phyloP scores from a whole-genome alignment of 2,797 vertebrate genomes.

The Sarcophilus harrisii region DNA sequence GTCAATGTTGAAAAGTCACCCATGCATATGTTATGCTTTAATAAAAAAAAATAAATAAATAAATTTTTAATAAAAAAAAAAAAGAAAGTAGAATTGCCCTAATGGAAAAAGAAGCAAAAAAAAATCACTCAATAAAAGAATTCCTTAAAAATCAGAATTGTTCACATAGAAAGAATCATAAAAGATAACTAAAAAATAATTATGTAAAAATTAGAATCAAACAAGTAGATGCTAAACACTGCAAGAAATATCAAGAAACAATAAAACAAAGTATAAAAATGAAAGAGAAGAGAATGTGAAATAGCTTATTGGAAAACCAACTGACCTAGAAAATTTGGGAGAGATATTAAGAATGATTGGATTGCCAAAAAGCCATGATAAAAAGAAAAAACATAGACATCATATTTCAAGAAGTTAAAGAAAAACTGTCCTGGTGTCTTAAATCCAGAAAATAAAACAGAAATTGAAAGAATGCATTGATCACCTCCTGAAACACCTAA shows the following conservation, averaged over 20 bases:
- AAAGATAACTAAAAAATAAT: background rate
- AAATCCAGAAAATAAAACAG: background rate
- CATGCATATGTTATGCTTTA: too few species aligned
- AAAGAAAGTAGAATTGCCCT: too few species aligned
- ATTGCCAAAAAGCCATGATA: too few species aligned
- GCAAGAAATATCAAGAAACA: background rate
- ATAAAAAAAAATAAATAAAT: too few species aligned
- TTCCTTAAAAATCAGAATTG: background rate
- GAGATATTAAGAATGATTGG: background rate
- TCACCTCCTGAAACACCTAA: background rate
- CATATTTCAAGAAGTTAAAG: too few species aligned
- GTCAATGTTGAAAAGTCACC: too few species aligned
- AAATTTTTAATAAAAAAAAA: too few species aligned
- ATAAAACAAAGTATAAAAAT: background rate
- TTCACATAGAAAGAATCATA: background rate
- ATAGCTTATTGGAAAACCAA: background rate
- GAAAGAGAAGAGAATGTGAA: background rate
- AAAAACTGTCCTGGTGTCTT: background rate
- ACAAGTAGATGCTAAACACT: background rate
- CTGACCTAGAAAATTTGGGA: background rate
- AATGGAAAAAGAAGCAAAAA: too few species aligned
- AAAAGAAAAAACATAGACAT: too few species aligned
- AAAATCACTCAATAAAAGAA: too few species aligned
- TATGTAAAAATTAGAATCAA: background rate
- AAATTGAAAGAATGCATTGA: too few species aligned